phyloP scores from a whole-genome alignment of 2,113 vertebrate genomes.

The Phalacrocorax carbo region DNA sequence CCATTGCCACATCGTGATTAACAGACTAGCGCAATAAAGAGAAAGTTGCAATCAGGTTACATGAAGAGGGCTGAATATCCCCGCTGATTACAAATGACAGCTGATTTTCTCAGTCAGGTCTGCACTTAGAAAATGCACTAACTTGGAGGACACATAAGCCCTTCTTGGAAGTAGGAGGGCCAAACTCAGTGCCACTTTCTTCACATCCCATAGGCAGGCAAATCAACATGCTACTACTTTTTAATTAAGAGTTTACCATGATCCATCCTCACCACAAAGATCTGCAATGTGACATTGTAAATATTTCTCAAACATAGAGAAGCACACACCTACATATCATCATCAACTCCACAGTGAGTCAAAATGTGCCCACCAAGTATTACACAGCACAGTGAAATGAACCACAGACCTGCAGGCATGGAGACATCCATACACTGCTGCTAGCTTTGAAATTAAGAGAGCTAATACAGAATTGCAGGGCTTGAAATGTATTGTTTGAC shows the following conservation, averaged over 20 bases:
- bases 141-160: not conserved
- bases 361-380: not conserved
- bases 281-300: not conserved
- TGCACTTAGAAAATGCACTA: conserved; percentile 25
- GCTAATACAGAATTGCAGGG: not conserved
- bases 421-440: fast-evolving
- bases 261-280: not conserved
- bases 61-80: conserved; percentile 58
- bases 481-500: not conserved
- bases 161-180: not conserved
- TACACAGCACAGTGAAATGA: not conserved
- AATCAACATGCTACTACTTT: not conserved
- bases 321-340: not conserved
- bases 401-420: not conserved
- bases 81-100: conserved; percentile 59
- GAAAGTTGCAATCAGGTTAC: conserved; percentile 59
- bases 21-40: conserved; percentile 4
- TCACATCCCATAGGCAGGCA: not conserved
- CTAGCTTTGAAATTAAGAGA: not conserved
- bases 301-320: not conserved
- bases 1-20: conserved; percentile 36
- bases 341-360: not conserved
- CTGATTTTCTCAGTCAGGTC: conserved; percentile 3
- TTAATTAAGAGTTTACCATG: not conserved
- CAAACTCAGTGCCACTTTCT: not conserved